Conservation (phyloP, 2,888 invertebrate species). For the Autographa pulchrina region DNA sequence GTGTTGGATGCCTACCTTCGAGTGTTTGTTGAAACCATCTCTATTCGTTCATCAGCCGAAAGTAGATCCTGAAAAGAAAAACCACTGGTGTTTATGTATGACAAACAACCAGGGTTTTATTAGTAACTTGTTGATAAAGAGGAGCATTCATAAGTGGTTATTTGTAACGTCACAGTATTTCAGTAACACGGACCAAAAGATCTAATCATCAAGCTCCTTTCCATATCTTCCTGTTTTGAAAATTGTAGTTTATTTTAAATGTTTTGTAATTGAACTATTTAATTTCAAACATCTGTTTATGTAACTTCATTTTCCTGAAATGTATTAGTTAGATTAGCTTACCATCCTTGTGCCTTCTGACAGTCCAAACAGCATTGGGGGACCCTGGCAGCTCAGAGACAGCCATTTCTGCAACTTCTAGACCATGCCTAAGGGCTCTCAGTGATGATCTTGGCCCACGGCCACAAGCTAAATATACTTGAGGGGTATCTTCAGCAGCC, state of each 20-base stretch:
- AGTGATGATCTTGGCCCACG: conserved; percentile 98
- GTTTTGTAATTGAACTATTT: background rate
- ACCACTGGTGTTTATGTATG: conserved; percentile 97
- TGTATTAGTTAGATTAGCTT: conserved; percentile 76
- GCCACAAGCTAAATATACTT: conserved; percentile 98
- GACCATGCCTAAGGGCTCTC: conserved; percentile 97
- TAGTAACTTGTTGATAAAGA: conserved; percentile 87
- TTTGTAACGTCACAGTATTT: conserved; percentile 84
- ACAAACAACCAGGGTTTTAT: conserved; percentile 90
- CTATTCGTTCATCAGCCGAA: conserved; percentile 83
- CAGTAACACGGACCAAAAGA: conserved; percentile 89
- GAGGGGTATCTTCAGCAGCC: conserved; percentile 99
- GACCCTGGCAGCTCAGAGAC: conserved; percentile 99
- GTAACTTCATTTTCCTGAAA: conserved; percentile 12
- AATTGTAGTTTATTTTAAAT: conserved; percentile 22
- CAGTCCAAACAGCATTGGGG: conserved; percentile 99
- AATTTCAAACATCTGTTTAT: conserved; percentile 9
- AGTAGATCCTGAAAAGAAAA: conserved; percentile 94
- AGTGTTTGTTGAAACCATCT: conserved; percentile 77
- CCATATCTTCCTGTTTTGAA: conserved; percentile 15
- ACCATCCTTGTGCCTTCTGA: conserved; percentile 98
- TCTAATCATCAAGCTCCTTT: conserved; percentile 86
- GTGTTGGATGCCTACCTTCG: conserved; percentile 83
- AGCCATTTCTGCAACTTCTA: conserved; percentile 99
- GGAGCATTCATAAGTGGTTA: conserved; percentile 88